A percentile compares a stretch with the other conserved stretches of the same genome.
These are phyloP conservation scores for Holothuria glaberrima DNA, from an alignment of 35 echinoderm and acorn worm species.

Conservation along the genomic window DNA sequence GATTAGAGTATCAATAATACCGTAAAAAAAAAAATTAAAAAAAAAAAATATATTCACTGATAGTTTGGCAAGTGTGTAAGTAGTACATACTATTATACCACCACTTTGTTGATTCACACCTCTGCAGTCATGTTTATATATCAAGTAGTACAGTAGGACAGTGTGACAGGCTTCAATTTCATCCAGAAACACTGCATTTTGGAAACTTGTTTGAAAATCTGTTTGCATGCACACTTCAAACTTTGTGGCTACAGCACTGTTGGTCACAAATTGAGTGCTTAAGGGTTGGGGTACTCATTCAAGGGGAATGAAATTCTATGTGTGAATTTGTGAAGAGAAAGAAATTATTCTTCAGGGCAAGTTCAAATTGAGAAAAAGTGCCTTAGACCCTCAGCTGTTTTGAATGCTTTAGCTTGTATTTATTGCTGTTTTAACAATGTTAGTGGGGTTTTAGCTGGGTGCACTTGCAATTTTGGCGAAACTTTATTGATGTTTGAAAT, in stretches of 20 bases:
- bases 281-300: neutral
- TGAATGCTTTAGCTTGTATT: conserved; percentile 16
- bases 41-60: too few species aligned
- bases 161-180: too few species aligned
- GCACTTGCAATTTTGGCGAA: neutral
- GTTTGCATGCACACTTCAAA: conserved; percentile 29
- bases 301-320: too few species aligned
- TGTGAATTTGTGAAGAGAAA: neutral
- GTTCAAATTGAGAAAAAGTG: conserved; percentile 48
- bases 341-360: conserved; percentile 26
- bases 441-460: conserved; percentile 35
- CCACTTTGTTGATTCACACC: too few species aligned
- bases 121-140: too few species aligned
- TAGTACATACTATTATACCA: too few species aligned
- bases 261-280: conserved; percentile 52
- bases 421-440: conserved; percentile 41
- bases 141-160: too few species aligned
- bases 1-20: too few species aligned
- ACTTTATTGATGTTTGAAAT: too few species aligned
- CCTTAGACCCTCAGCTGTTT: conserved; percentile 28
- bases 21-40: too few species aligned
- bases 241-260: conserved; percentile 4
- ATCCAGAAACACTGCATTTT: too few species aligned
- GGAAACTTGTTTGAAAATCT: neutral
- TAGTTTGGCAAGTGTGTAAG: too few species aligned